A percentile compares a stretch with the other conserved stretches of the same genome.
These are phyloP conservation scores for Cantharis rustica DNA, from an alignment of 2,888 invertebrate species.

Conservation along the genomic window DNA sequence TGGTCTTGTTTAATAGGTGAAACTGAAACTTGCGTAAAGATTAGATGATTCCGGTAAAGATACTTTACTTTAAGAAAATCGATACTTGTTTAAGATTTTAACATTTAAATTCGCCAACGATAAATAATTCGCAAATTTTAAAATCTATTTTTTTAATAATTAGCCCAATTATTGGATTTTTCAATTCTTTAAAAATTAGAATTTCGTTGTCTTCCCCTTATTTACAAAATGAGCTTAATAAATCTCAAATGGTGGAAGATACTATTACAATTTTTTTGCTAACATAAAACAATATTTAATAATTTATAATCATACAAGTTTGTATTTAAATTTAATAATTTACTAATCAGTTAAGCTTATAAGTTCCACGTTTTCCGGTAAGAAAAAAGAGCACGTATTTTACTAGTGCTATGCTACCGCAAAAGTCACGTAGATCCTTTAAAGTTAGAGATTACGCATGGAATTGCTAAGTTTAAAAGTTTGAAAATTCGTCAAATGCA, in stretches of 20 bases:
- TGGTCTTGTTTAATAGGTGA: constrained; percentile 20
- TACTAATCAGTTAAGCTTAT: constrained; percentile 9
- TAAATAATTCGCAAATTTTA: not conserved
- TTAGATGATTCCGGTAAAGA: not conserved
- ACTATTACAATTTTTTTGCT: too few species aligned
- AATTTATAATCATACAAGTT: not conserved
- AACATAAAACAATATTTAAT: not conserved
- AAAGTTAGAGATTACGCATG: constrained; percentile 18
- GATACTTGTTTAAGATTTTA: not conserved
- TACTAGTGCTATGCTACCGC: not conserved
- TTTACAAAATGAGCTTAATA: not conserved
- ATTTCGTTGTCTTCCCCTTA: not conserved
- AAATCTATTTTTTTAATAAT: not conserved
- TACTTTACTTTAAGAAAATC: not conserved
- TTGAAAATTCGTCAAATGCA: not conserved
- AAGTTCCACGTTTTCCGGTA: constrained; percentile 6
- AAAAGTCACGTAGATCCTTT: constrained; percentile 18
- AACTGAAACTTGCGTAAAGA: not conserved
- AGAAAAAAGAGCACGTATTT: constrained; percentile 14
- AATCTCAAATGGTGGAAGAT: too few species aligned
- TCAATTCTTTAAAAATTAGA: too few species aligned
- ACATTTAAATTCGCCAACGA: not conserved
- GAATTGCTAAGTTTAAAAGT: constrained; percentile 9
- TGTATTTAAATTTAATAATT: constrained; percentile 12
- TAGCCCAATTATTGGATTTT: not conserved